Conservation (phyloP, 2,888 invertebrate genomes). For the Ephialtes manifestator region DNA sequence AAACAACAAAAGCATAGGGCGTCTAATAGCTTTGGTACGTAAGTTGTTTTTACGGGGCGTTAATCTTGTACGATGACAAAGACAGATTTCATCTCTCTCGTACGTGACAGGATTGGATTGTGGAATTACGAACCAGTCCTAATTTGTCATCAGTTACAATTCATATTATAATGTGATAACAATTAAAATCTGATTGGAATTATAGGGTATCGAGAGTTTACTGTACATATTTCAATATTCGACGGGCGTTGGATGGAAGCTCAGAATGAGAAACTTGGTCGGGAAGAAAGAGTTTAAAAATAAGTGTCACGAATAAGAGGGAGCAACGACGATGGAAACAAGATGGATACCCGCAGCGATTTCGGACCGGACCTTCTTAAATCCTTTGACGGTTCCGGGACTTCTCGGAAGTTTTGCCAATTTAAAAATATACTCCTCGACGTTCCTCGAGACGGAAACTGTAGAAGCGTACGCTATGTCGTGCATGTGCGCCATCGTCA, state of each 20-base stretch:
- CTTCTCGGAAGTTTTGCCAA: conserved; percentile 80
- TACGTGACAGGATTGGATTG: conserved; percentile 3
- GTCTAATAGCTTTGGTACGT: conserved; percentile 43
- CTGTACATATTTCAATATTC: conserved; percentile 28
- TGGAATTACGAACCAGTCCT: conserved; percentile 14
- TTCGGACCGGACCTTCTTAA: conserved; percentile 75
- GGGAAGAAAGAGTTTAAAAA: conserved; percentile 65
- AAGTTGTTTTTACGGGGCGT: conserved; percentile 69
- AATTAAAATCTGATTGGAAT: background rate
- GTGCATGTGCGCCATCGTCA: conserved; percentile 1
- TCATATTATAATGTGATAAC: background rate
- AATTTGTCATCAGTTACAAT: background rate
- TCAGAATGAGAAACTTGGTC: background rate
- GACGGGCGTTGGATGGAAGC: conserved; percentile 11
- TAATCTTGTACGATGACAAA: conserved; percentile 62
- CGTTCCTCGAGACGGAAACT: conserved; percentile 57
- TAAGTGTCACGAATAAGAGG: conserved; percentile 51
- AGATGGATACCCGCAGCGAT: conserved; percentile 78
- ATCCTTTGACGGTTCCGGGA: conserved; percentile 78
- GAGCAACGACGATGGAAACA: conserved; percentile 75
- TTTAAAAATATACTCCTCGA: conserved; percentile 79
- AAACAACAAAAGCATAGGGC: conserved; percentile 52
- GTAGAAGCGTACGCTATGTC: background rate
- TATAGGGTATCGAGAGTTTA: background rate
- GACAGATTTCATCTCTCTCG: conserved; percentile 61